Evolutionary conservation across 2,113 vertebrate genomes (phyloP).

Genomic region (Odobenus rosmarus): DNA sequence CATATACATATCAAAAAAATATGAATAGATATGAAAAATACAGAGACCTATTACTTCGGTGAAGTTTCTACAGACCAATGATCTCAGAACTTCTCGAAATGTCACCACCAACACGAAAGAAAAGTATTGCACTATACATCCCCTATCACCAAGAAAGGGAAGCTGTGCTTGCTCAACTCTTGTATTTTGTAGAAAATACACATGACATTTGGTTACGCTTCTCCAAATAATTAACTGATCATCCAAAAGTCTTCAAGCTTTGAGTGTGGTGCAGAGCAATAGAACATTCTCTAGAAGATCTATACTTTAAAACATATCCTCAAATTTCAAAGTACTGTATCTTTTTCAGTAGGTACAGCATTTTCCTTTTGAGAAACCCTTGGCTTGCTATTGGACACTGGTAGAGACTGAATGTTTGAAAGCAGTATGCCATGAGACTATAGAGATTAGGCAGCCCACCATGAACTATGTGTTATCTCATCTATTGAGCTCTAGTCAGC

Average conservation of each 20-base stretch:
- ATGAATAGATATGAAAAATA: not conserved
- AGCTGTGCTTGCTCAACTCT: not conserved
- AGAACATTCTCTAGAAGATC: not conserved
- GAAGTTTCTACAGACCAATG: not conserved
- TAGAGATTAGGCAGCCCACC: not conserved
- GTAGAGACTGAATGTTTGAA: not conserved
- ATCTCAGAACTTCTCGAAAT: not conserved
- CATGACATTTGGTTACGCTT: not conserved
- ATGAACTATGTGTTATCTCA: not conserved
- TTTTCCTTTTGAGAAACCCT: not conserved
- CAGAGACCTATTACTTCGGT: not conserved
- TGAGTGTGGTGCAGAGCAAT: not conserved
- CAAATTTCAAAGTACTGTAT: not conserved
- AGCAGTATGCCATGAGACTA: not conserved
- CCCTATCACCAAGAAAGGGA: not conserved
- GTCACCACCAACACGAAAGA: not conserved
- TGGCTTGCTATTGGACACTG: not conserved
- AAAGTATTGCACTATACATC: not conserved
- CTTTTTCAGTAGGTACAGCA: not conserved
- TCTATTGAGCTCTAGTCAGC: not conserved
- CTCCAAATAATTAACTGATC: not conserved
- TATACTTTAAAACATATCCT: not conserved
- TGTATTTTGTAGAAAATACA: constrained; percentile 10
- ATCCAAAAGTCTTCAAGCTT: not conserved
- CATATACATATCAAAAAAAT: not conserved